phyloP scores from a whole-genome alignment of 2,888 invertebrate species.

The Cremastinae sp. region DNA sequence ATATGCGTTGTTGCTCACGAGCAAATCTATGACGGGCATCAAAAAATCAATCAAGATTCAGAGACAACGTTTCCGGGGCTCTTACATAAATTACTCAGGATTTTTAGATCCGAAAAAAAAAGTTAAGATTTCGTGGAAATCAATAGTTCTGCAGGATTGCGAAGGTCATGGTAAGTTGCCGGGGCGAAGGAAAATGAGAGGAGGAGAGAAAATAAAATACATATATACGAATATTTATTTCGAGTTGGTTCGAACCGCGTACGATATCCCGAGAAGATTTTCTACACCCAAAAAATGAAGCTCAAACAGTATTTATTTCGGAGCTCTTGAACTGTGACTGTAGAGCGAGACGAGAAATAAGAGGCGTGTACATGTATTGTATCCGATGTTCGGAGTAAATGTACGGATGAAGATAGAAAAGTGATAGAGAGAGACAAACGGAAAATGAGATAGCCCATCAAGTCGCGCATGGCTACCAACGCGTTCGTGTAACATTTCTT shows the following conservation, averaged over 20 bases:
- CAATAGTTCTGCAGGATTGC: constrained; percentile 64
- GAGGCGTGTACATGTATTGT: too few species aligned
- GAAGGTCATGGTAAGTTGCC: constrained; percentile 60
- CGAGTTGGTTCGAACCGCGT: constrained; percentile 14
- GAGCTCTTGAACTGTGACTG: too few species aligned
- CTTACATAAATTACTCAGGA: too few species aligned
- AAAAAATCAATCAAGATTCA: too few species aligned
- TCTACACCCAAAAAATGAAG: neutral
- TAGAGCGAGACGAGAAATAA: too few species aligned
- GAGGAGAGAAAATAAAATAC: constrained; percentile 37
- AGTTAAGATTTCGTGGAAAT: constrained; percentile 52
- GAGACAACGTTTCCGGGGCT: too few species aligned
- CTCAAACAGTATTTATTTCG: too few species aligned
- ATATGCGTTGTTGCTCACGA: too few species aligned
- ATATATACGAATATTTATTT: constrained; percentile 24
- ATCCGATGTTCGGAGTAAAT: too few species aligned
- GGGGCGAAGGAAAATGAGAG: constrained; percentile 5
- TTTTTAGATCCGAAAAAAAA: constrained; percentile 6
- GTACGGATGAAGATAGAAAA: constrained; percentile 12
- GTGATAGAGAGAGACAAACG: constrained; percentile 21
- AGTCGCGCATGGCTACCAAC: constrained; percentile 70
- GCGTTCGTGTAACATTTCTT: constrained; percentile 68
- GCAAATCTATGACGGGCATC: too few species aligned
- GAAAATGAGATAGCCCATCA: constrained; percentile 49
- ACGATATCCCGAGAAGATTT: too few species aligned